These are phyloP conservation scores for Julus scandinavius DNA, from an alignment of 2,888 invertebrate species.

Conservation along the genomic window DNA sequence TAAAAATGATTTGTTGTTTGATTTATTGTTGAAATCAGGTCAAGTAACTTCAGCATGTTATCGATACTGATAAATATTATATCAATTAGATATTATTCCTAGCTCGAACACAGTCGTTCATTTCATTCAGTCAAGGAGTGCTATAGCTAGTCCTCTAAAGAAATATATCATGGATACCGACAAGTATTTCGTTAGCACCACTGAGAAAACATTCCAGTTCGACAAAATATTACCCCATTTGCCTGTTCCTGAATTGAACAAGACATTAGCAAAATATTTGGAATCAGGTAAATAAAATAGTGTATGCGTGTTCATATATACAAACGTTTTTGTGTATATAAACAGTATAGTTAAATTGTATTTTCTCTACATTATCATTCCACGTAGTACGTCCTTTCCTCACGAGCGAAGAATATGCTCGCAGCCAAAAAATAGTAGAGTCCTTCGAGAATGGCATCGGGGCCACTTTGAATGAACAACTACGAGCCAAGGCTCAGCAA, in stretches of 20 bases:
- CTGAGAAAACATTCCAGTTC: slow-evolving; percentile 68
- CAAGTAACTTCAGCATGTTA: not conserved
- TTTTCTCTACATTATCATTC: not conserved
- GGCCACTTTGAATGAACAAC: slow-evolving; percentile 67
- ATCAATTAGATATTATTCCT: not conserved
- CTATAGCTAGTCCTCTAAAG: not conserved
- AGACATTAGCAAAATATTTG: slow-evolving; percentile 70
- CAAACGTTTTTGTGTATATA: not conserved
- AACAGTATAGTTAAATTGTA: not conserved
- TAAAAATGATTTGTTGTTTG: not conserved
- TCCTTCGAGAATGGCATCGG: slow-evolving; percentile 70
- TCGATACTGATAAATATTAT: slow-evolving; percentile 9
- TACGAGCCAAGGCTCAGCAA: slow-evolving; percentile 67
- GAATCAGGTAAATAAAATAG: slow-evolving; percentile 65
- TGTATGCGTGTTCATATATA: slow-evolving; percentile 25
- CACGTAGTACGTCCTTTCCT: slow-evolving; percentile 66
- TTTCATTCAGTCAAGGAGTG: not conserved
- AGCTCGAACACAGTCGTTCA: not conserved
- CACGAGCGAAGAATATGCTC: slow-evolving; percentile 66
- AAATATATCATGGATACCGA: not conserved
- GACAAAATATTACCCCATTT: slow-evolving; percentile 70
- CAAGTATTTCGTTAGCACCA: not conserved
- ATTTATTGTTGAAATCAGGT: not conserved
- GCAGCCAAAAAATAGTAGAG: slow-evolving; percentile 67
- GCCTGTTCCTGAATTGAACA: slow-evolving; percentile 70